Evolutionary conservation across 2,797 vertebrate genomes (phyloP), one percentile per base, ranked within the genome.

Genomic region (Enteromius thamalakanensis): DNA sequence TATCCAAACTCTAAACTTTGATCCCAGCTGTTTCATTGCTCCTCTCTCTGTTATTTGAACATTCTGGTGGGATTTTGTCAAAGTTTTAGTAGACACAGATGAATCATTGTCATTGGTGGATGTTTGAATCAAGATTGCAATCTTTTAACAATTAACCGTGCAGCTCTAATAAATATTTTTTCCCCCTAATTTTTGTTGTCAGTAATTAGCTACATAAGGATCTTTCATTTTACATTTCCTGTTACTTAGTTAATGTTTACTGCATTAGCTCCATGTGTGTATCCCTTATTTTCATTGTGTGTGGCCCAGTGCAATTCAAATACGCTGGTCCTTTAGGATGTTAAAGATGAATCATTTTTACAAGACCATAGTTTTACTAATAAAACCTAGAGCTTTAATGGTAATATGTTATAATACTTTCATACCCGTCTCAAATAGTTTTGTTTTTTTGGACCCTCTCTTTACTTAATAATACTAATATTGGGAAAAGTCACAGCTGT

Each of bases 381-480:
- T 29, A 51, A 17, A 70, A 26, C 45, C n/a, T 10, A 47, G 14
- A 29, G 23, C 23, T 49, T 47, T 71, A 49, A 19, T 49, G 23
- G 19, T 37, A 67, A 34, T 37, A 37, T 70, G 21, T 23, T 23
- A 45, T 45, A 2, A 45, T n/a, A 70, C n/a, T n/a, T 14, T 70
- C 40, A 69, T 23, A 42, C 8, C 14, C 29, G 8, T 37, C 21
- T 34, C 42, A 45, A 45, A 2, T 40, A 0, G 6, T 40, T 37
- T 6, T 19, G 14, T 6, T 14, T 29, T 29, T 64, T 49, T 34
- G 14, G 26, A 23, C 15, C 2, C 45, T 55, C 15, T 23, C 45
- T 67, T 51, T 19, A 67, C 86, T 87, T 88, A 85, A 89, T 89
- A 90, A 87, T 88, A 88, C 84, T 78, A 19, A 84, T 6, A 84